phyloP scores from a whole-genome alignment of 2,888 invertebrate genomes.

The Tuberolachnus salignus region DNA sequence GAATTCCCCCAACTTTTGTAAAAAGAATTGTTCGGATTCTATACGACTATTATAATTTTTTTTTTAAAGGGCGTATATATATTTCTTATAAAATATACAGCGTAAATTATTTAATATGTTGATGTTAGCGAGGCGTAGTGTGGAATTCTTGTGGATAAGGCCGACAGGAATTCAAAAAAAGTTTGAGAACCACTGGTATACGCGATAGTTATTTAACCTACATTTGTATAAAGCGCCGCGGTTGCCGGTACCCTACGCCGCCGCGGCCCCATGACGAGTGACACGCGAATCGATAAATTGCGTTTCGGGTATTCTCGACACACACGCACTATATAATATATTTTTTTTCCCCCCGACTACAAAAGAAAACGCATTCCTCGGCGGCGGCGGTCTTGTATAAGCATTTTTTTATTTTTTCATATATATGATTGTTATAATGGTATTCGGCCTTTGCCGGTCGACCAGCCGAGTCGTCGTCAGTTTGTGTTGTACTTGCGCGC shows the following conservation, averaged over 20 bases:
- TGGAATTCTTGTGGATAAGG: neutral
- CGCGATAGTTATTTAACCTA: conserved; percentile 34
- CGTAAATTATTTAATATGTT: too few species aligned
- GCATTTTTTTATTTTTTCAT: too few species aligned
- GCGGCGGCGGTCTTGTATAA: neutral
- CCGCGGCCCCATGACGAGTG: conserved; percentile 7
- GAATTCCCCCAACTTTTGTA: too few species aligned
- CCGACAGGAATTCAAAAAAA: too few species aligned
- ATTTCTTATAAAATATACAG: too few species aligned
- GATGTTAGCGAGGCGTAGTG: too few species aligned
- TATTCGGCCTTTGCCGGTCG: neutral
- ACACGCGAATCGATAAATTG: conserved; percentile 52
- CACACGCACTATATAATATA: conserved; percentile 44
- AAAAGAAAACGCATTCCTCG: conserved; percentile 19
- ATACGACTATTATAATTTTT: too few species aligned
- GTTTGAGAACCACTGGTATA: too few species aligned
- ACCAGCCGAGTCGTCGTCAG: neutral
- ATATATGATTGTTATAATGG: neutral
- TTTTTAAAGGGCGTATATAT: too few species aligned
- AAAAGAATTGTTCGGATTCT: too few species aligned
- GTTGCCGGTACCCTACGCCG: neutral
- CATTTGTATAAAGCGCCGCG: neutral
- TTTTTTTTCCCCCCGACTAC: neutral
- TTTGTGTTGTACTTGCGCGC: neutral
- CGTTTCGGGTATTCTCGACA: conserved; percentile 30